These are phyloP conservation scores for Callosobruchus maculatus DNA, from an alignment of 2,888 invertebrate genomes.

Conservation along the genomic window DNA sequence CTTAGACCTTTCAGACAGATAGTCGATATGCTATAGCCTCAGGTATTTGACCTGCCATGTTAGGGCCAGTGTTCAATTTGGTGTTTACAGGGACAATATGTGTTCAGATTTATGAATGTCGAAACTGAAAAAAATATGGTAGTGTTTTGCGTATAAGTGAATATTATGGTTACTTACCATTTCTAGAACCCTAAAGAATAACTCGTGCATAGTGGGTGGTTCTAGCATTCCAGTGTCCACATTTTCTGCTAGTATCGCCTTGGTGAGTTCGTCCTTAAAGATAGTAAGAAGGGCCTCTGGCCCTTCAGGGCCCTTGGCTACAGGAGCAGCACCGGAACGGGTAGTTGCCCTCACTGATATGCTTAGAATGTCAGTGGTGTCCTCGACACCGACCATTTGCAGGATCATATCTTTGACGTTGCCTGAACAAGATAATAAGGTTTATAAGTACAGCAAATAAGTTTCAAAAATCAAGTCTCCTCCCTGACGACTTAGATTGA, in stretches of 20 bases:
- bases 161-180: neutral
- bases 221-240: neutral
- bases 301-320: neutral
- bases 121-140: too few species aligned
- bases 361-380: constrained; percentile 20
- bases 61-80: too few species aligned
- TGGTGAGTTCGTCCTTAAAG: neutral
- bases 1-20: too few species aligned
- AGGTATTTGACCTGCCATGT: too few species aligned
- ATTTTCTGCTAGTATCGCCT: neutral
- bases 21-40: too few species aligned
- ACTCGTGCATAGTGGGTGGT: neutral
- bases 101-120: too few species aligned
- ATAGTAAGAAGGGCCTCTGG: neutral
- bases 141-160: too few species aligned
- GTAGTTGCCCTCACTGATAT: constrained; percentile 19
- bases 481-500: too few species aligned
- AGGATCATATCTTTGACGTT: constrained; percentile 19
- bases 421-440: neutral
- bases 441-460: too few species aligned
- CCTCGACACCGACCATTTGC: constrained; percentile 18
- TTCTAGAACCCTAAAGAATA: neutral
- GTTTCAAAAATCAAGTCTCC: too few species aligned
- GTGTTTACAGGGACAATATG: too few species aligned
- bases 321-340: constrained; percentile 18